phyloP scores from a whole-genome alignment of 2,113 vertebrate genomes.

The Sturnus vulgaris region DNA sequence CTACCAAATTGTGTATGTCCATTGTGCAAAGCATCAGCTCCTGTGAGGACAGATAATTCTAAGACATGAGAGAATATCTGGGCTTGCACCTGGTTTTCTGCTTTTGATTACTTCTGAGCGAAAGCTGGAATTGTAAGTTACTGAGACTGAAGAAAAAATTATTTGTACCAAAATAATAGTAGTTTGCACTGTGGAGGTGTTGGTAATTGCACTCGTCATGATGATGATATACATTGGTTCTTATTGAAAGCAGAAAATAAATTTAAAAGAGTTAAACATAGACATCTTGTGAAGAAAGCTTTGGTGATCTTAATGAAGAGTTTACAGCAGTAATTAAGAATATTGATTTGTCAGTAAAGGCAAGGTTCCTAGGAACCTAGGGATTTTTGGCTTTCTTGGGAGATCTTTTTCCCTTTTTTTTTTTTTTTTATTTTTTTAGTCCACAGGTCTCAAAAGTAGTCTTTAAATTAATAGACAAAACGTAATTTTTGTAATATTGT shows the following conservation, averaged over 20 bases:
- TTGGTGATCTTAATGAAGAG: neutral
- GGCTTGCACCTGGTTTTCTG: neutral
- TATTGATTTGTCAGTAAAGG: neutral
- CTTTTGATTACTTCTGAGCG: neutral
- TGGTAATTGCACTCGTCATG: neutral
- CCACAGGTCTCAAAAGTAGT: neutral
- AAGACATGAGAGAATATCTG: neutral
- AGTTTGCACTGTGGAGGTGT: neutral
- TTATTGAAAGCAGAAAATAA: neutral
- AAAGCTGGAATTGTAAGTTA: neutral
- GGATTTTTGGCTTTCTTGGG: neutral
- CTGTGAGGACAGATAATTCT: neutral
- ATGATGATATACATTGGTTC: neutral
- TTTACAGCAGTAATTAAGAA: neutral
- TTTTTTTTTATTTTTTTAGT: neutral
- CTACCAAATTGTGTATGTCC: neutral
- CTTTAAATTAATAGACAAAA: neutral
- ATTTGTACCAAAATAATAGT: neutral
- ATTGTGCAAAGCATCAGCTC: neutral
- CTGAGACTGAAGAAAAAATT: neutral
- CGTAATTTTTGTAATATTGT: neutral
- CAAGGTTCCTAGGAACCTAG: neutral
- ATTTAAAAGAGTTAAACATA: neutral
- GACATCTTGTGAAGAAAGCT: neutral
- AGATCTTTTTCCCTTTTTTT: rapidly evolving